Conservation (phyloP, 2,888 invertebrate genomes). For the Xiphydria camelus region DNA sequence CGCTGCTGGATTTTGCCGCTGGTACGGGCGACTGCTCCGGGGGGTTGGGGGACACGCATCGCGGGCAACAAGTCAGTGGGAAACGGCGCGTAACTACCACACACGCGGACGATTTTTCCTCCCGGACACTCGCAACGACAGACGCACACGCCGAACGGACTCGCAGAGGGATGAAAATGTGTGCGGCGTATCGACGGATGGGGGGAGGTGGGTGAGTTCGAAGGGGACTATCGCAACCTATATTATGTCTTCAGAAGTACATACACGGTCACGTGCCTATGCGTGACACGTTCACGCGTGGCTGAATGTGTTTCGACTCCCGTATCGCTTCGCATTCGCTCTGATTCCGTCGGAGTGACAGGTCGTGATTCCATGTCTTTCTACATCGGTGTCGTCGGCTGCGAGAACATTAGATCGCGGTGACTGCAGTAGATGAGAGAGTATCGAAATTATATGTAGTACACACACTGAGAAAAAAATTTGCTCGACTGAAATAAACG, state of each 20-base stretch:
- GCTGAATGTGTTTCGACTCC: conserved; percentile 32
- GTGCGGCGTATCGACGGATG: conserved; percentile 36
- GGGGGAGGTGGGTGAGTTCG: conserved; percentile 22
- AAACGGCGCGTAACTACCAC: conserved; percentile 36
- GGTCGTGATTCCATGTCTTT: no score
- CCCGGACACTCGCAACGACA: conserved; percentile 19
- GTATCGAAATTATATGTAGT: no score
- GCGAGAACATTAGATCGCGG: no score
- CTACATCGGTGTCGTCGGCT: no score
- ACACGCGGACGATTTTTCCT: conserved; percentile 28
- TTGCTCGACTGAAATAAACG: no score
- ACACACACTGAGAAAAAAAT: no score
- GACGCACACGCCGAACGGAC: conserved; percentile 13
- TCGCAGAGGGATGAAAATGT: conserved; percentile 25
- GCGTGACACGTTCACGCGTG: conserved; percentile 56
- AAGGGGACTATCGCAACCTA: conserved; percentile 32
- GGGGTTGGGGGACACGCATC: conserved; percentile 34
- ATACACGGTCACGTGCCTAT: conserved; percentile 56
- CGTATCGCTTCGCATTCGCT: conserved; percentile 1
- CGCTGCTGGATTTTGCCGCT: conserved; percentile 27
- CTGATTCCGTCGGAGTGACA: background rate
- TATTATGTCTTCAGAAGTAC: conserved; percentile 55
- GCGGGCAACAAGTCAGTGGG: conserved; percentile 39
- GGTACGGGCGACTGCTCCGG: conserved; percentile 9
- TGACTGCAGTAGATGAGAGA: no score